These are phyloP conservation scores for Protaetia brevitarsis DNA, from an alignment of 1,140 invertebrate species.

Conservation along the genomic window DNA sequence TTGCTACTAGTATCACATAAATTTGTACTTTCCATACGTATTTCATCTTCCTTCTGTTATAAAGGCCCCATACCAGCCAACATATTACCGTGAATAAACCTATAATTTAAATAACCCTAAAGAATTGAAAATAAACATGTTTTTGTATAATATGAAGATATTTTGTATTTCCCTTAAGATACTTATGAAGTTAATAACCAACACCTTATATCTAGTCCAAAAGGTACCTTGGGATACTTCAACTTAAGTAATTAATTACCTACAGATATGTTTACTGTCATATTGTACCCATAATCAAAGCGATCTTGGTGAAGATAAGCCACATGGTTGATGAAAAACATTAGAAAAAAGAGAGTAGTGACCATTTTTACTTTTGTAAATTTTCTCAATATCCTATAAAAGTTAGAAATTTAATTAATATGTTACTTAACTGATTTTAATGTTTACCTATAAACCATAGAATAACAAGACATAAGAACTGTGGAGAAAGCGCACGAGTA, in stretches of 20 bases:
- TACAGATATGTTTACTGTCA: constrained; percentile 80
- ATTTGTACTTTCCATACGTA: constrained; percentile 72
- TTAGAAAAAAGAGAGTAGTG: constrained; percentile 58
- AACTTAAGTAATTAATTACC: too few species aligned
- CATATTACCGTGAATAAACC: constrained; percentile 68
- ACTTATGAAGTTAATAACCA: too few species aligned
- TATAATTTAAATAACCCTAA: too few species aligned
- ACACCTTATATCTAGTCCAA: too few species aligned
- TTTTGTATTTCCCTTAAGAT: too few species aligned
- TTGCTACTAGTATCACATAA: constrained; percentile 65
- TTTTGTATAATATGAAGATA: too few species aligned
- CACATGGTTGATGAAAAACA: constrained; percentile 74
- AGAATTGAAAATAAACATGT: too few species aligned
- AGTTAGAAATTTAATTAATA: constrained; percentile 25
- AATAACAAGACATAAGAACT: constrained; percentile 66
- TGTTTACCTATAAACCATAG: constrained; percentile 60
- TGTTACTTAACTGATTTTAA: constrained; percentile 23
- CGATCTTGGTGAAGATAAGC: constrained; percentile 72
- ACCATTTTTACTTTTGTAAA: constrained; percentile 52
- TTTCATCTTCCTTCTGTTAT: constrained; percentile 57
- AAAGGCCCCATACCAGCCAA: constrained; percentile 74
- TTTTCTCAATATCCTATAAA: constrained; percentile 56
- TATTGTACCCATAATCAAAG: constrained; percentile 95
- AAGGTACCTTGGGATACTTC: too few species aligned
- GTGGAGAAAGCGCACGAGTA: constrained; percentile 81